phyloP scores from a whole-genome alignment of 2,113 vertebrate species.

The Manacus vitellinus region DNA sequence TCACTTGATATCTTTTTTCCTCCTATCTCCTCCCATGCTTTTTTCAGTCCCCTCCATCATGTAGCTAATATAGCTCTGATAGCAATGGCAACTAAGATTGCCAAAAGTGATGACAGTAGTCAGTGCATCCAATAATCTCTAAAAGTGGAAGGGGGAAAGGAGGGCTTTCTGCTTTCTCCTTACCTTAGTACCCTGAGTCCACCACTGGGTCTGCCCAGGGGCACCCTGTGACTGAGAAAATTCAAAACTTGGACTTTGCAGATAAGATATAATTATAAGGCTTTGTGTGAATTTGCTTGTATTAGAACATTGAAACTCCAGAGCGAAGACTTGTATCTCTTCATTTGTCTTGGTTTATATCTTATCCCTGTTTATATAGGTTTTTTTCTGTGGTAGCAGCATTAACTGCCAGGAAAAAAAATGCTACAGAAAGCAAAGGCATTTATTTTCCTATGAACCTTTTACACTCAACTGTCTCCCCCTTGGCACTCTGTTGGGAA shows the following conservation, averaged over 20 bases:
- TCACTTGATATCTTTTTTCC: background rate
- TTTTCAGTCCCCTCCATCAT: background rate
- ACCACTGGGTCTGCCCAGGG: background rate
- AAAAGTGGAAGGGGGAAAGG: background rate
- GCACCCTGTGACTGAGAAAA: background rate
- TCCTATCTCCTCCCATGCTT: background rate
- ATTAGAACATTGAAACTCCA: background rate
- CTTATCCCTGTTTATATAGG: background rate
- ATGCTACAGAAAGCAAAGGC: background rate
- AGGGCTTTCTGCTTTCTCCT: background rate
- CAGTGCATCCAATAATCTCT: background rate
- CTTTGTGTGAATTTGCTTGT: background rate
- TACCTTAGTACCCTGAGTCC: background rate
- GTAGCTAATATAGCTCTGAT: background rate
- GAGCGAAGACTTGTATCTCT: background rate
- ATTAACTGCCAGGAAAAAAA: background rate
- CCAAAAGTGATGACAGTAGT: background rate
- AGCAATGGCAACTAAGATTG: background rate
- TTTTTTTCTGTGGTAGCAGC: background rate
- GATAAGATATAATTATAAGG: background rate
- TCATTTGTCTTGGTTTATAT: background rate
- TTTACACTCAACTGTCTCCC: background rate
- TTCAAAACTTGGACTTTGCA: background rate
- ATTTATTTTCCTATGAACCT: constrained; percentile 10
- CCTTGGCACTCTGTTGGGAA: background rate